Conservation (phyloP, 2,888 invertebrate species). For the Dryococelus australis region DNA sequence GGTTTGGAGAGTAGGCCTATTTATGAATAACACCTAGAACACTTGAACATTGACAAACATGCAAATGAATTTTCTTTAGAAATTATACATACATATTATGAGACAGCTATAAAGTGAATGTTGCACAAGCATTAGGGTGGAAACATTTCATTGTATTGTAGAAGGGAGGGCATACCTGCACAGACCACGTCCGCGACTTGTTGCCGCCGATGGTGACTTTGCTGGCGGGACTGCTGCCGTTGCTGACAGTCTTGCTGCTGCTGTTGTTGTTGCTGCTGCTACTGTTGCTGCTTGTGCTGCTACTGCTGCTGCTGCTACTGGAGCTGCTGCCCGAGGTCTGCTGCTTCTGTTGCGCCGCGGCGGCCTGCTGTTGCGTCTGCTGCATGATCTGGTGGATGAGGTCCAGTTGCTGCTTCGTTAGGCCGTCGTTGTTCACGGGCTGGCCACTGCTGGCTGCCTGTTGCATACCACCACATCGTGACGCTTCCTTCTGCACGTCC, state of each 20-base stretch:
- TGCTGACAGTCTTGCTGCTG: slow-evolving; percentile 51
- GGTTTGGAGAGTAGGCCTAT: too few species aligned
- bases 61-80: too few species aligned
- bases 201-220: slow-evolving; percentile 36
- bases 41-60: too few species aligned
- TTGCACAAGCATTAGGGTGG: too few species aligned
- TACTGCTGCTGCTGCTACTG: slow-evolving; percentile 50
- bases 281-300: slow-evolving; percentile 21
- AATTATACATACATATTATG: too few species aligned
- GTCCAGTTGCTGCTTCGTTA: slow-evolving; percentile 76
- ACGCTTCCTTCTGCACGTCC: background rate
- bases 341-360: slow-evolving; percentile 58
- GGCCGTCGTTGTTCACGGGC: slow-evolving; percentile 66
- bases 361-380: slow-evolving; percentile 72
- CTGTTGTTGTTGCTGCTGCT: slow-evolving; percentile 55
- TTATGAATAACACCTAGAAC: too few species aligned
- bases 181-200: slow-evolving; percentile 55
- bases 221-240: slow-evolving; percentile 35
- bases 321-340: slow-evolving; percentile 49
- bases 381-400: slow-evolving; percentile 81
- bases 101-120: too few species aligned
- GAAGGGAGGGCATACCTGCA: slow-evolving; percentile 51
- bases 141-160: too few species aligned
- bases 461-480: slow-evolving; percentile 51
- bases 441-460: slow-evolving; percentile 54